phyloP scores from a whole-genome alignment of 2,113 vertebrate genomes.

The Sclerurus mexicanus region DNA sequence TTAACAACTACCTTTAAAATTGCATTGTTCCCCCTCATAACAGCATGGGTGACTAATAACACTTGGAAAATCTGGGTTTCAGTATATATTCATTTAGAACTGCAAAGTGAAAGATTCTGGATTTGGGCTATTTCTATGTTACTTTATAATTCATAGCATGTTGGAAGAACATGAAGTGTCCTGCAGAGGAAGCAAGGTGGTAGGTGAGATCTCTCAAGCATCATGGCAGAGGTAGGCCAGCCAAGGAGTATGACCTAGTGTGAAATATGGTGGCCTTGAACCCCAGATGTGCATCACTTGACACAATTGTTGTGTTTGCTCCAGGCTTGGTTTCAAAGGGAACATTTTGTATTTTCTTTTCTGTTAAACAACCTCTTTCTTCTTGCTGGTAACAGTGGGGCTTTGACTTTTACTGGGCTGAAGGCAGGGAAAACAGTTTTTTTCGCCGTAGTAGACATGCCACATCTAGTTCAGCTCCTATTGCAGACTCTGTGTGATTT shows the following conservation, averaged over 20 bases:
- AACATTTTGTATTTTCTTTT: neutral
- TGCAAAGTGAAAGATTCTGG: neutral
- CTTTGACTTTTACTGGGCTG: neutral
- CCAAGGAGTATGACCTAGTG: neutral
- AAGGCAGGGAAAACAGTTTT: neutral
- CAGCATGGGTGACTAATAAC: neutral
- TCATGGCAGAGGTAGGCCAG: neutral
- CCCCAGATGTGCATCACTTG: neutral
- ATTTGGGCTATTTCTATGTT: neutral
- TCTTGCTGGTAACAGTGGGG: neutral
- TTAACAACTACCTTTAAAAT: neutral
- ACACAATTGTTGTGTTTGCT: neutral
- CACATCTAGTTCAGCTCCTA: neutral
- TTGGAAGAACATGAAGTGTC: neutral
- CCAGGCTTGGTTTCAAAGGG: neutral
- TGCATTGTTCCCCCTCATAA: neutral
- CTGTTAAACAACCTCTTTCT: neutral
- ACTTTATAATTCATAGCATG: neutral
- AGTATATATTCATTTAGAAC: neutral
- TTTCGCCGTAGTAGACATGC: neutral
- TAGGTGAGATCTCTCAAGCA: neutral
- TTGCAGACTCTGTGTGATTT: neutral
- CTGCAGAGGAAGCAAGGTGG: neutral
- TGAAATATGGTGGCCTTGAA: neutral
- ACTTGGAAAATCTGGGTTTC: neutral